phyloP scores from a whole-genome alignment of 2,797 vertebrate species.

The Valencia hispanica region DNA sequence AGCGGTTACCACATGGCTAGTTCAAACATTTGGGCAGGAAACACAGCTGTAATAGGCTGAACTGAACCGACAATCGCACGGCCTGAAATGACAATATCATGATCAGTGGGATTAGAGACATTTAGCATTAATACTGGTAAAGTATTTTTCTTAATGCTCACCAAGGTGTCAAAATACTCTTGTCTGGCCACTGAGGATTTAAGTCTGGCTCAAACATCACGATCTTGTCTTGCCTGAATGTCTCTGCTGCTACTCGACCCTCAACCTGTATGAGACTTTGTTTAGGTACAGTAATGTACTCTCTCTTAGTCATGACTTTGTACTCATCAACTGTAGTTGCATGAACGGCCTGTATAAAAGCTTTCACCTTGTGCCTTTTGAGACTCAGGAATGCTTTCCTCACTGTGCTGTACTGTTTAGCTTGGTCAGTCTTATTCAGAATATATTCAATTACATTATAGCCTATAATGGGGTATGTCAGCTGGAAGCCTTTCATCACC shows the following conservation, averaged over 20 bases:
- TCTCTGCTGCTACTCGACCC: background rate
- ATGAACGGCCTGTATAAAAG: background rate
- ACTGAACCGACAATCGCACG: conserved; percentile 9
- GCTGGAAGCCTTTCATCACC: background rate
- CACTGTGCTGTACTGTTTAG: background rate
- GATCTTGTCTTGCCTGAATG: background rate
- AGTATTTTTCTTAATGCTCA: background rate
- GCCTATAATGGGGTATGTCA: background rate
- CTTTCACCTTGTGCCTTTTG: background rate
- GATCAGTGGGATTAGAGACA: conserved; percentile 12
- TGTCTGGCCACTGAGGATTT: conserved; percentile 1
- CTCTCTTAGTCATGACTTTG: no score
- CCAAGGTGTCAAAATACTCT: conserved; percentile 11
- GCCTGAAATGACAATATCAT: conserved; percentile 16
- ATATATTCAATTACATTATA: background rate
- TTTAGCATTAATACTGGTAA: background rate
- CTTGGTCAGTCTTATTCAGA: background rate
- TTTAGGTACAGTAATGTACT: background rate
- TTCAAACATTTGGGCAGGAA: conserved; percentile 3
- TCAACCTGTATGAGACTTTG: conserved; percentile 1
- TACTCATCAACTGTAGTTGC: background rate
- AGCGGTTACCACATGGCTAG: background rate
- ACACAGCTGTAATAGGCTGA: background rate
- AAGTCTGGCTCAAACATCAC: conserved; percentile 15
- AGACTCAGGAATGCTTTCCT: background rate